phyloP scores from a whole-genome alignment of 2,888 invertebrate species.

The Perdita meconis region DNA sequence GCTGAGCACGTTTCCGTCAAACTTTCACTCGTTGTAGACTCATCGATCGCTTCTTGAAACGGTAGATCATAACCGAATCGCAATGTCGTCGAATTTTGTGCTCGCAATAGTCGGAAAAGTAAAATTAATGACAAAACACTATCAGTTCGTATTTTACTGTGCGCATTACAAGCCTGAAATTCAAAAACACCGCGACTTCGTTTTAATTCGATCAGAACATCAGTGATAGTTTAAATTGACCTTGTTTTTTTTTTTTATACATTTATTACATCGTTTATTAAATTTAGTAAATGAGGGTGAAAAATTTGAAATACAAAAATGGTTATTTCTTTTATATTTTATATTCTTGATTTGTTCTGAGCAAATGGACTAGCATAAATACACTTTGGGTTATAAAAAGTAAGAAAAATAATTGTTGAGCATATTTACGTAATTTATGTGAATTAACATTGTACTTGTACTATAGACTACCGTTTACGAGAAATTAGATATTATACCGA shows the following conservation, averaged over 20 bases:
- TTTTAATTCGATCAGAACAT: too few species aligned
- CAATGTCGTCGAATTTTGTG: too few species aligned
- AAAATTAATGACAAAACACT: too few species aligned
- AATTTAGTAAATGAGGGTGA: constrained; percentile 18
- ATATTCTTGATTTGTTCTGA: constrained; percentile 23
- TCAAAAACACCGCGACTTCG: too few species aligned
- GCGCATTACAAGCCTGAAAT: too few species aligned
- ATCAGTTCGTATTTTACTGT: too few species aligned
- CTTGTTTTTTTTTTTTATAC: constrained; percentile 26
- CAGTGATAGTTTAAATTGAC: too few species aligned
- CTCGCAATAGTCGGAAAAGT: too few species aligned
- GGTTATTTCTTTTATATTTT: constrained; percentile 28
- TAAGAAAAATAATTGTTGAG: constrained; percentile 19
- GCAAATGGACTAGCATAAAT: constrained; percentile 32
- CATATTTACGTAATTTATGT: constrained; percentile 16
- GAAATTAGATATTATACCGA: constrained; percentile 7
- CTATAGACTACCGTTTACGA: constrained; percentile 7
- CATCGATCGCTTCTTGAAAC: too few species aligned
- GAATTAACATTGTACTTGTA: constrained; percentile 17
- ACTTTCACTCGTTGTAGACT: too few species aligned
- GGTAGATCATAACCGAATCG: too few species aligned
- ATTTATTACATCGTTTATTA: constrained; percentile 42
- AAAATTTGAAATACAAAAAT: constrained; percentile 28
- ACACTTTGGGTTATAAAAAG: constrained; percentile 29
- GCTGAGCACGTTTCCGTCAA: too few species aligned